Percentiles rank a stretch among this genome's conserved stretches.
These are phyloP conservation scores for Saguinus midas DNA, from an alignment of 2,113 vertebrate genomes.

Conservation along the genomic window DNA sequence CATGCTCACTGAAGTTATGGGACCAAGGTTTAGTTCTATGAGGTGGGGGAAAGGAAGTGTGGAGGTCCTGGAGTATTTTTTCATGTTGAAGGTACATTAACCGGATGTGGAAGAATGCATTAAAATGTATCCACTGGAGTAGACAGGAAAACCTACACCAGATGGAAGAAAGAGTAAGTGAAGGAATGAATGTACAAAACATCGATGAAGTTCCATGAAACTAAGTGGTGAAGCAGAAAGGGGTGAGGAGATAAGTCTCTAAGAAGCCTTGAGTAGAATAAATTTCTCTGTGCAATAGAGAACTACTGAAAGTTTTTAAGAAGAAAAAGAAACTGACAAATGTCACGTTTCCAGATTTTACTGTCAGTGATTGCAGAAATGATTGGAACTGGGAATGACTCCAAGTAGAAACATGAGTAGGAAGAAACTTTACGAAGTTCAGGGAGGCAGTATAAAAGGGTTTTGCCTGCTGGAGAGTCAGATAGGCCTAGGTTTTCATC, in stretches of 20 bases:
- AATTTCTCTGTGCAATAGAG: neutral
- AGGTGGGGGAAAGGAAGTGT: neutral
- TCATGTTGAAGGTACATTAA: neutral
- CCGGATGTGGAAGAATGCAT: neutral
- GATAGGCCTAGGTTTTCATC: neutral
- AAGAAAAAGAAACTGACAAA: neutral
- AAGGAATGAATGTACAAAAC: neutral
- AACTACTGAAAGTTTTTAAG: neutral
- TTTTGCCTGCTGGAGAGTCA: neutral
- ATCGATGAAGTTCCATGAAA: neutral
- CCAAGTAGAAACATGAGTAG: neutral
- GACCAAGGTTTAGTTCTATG: neutral
- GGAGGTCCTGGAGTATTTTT: neutral
- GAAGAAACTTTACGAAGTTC: neutral
- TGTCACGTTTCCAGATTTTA: neutral
- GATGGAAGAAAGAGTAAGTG: neutral
- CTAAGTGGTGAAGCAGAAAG: neutral
- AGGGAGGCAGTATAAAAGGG: neutral
- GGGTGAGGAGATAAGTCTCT: neutral
- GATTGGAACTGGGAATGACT: neutral
- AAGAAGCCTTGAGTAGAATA: neutral
- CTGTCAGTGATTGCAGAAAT: neutral
- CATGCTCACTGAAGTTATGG: neutral
- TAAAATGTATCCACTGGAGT: neutral
- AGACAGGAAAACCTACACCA: neutral